Evolutionary conservation across 2,888 invertebrate genomes (phyloP).

Genomic region (Galerucella pusilla): DNA sequence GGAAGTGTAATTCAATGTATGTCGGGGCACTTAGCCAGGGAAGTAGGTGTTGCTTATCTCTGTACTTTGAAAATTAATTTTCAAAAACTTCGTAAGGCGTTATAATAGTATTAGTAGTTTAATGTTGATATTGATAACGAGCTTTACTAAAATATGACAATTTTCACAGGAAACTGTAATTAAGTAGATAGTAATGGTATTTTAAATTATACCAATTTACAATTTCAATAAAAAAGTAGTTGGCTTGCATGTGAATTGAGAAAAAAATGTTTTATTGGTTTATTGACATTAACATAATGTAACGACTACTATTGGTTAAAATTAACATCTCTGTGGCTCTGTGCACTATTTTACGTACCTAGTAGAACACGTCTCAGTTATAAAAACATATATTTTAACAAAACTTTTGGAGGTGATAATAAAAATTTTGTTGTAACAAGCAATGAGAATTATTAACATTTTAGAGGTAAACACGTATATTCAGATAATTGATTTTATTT

Average conservation of each 20-base stretch:
- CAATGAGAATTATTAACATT: not conserved
- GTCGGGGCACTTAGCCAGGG: no score
- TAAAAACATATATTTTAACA: not conserved
- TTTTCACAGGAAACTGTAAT: no score
- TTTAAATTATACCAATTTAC: not conserved
- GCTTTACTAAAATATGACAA: no score
- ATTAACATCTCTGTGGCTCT: not conserved
- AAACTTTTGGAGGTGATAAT: not conserved
- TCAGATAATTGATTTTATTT: not conserved
- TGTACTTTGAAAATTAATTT: no score
- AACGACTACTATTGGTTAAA: not conserved
- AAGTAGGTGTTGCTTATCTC: no score
- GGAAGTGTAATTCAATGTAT: no score
- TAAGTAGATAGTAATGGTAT: not conserved
- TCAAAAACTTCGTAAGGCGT: no score
- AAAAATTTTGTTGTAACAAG: not conserved
- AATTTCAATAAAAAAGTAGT: not conserved
- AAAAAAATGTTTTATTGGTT: slow-evolving; percentile 1
- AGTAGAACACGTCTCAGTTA: not conserved
- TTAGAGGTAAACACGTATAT: not conserved
- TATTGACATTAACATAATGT: not conserved
- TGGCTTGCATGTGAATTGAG: not conserved
- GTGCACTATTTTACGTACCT: not conserved
- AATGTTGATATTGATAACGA: no score
- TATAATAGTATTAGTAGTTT: no score